A percentile compares a stretch with the other conserved stretches of the same genome.
Evolutionary conservation across 2,797 vertebrate species (phyloP).

Genomic region (Falco concolor): DNA sequence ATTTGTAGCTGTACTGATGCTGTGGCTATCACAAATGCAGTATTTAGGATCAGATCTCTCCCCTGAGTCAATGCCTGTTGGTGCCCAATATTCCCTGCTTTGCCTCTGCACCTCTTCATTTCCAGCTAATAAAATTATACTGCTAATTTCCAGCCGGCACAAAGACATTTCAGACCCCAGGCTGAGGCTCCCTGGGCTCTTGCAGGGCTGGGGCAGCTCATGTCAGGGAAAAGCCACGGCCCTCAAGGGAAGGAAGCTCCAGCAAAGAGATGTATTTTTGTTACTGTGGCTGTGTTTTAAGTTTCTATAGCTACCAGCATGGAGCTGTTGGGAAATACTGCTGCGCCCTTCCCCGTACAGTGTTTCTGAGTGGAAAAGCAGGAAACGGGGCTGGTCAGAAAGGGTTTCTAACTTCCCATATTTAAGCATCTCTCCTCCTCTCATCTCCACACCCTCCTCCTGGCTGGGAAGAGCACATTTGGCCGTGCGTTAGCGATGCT

Average conservation of each 20-base stretch:
- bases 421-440: background rate
- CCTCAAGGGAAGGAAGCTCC: background rate
- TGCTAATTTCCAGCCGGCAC: background rate
- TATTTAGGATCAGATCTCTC: background rate
- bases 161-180: background rate
- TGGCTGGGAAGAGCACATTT: background rate
- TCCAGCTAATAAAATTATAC: background rate
- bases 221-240: background rate
- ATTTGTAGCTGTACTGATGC: fast-evolving
- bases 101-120: background rate
- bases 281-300: background rate
- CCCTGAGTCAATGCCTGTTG: background rate
- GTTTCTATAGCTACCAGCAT: constrained; percentile 58
- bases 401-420: background rate
- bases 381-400: background rate
- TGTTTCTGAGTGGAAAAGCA: background rate
- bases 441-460: background rate
- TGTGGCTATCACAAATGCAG: background rate
- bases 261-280: background rate
- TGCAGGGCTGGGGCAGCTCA: background rate
- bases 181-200: background rate
- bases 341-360: background rate
- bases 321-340: background rate
- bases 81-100: background rate
- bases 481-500: fast-evolving